phyloP scores from a whole-genome alignment of 2,113 vertebrate genomes.

The Tauraco erythrolophus region DNA sequence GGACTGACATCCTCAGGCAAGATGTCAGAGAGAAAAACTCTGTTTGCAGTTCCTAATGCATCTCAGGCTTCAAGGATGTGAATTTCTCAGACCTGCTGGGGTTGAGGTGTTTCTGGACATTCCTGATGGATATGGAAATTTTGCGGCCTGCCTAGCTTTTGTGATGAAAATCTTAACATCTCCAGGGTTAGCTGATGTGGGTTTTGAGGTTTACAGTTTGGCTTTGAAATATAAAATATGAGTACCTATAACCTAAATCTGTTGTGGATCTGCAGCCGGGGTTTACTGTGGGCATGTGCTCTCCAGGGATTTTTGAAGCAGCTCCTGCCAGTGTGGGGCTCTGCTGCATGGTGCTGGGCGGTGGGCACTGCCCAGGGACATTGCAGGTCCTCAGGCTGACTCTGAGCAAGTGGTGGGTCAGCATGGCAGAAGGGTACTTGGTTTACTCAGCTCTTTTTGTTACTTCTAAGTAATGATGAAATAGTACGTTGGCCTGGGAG shows the following conservation, averaged over 20 bases:
- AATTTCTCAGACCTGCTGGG: not conserved
- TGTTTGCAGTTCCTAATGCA: not conserved
- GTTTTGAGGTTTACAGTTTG: not conserved
- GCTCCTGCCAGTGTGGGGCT: rapidly evolving
- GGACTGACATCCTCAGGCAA: not conserved
- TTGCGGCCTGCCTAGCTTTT: not conserved
- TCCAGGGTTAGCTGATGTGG: not conserved
- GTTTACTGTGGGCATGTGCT: not conserved
- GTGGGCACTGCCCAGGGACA: not conserved
- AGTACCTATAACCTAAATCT: not conserved
- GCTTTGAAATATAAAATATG: not conserved
- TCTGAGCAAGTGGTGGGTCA: not conserved
- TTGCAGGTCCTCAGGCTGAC: not conserved
- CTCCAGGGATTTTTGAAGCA: not conserved
- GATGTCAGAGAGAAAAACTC: not conserved
- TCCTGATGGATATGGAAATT: not conserved
- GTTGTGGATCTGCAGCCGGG: not conserved
- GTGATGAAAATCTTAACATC: not conserved
- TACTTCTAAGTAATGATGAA: rapidly evolving
- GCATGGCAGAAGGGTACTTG: not conserved
- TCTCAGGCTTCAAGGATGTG: not conserved
- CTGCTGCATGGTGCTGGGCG: rapidly evolving
- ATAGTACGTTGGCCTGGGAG: not conserved
- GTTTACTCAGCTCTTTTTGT: not conserved
- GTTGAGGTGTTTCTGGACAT: not conserved